Evolutionary conservation across 2,113 vertebrate species (phyloP), one percentile per base, ranked within the genome.

Genomic region (Catharus bicknelli): DNA sequence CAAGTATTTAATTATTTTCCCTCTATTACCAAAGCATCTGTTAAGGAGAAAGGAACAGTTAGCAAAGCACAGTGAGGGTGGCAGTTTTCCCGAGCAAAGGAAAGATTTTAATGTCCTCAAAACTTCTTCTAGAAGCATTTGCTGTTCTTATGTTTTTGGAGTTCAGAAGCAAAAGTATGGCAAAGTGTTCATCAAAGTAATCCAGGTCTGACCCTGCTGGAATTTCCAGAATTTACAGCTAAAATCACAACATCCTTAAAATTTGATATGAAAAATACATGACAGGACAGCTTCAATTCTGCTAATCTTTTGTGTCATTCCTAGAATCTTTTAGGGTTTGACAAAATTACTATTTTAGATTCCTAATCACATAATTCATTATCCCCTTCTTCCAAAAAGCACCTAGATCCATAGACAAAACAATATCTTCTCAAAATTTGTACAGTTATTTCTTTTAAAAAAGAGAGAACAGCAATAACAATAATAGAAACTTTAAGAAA

Each of bases 111-210:
- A 64, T 32, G 27, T 32, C 54, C 36, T 57, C 70, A 79, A 13
- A 91, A 55, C 50, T 85, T 59, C 80, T 67, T 86, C 87, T 40
- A 38, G 70, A 91, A 89, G 54, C 12, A 87, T 79, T 64, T 89
- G 20, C 29, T 79, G 27, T 54, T 79, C 74, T n/a, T 23, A 20
- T 30, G 7, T 36, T 67, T 57, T 59, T 53, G 53, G 25, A 21
- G 5, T 82, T 72, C 57, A 84, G 45, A 2, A 93, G 67, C 32
- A 79, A 38, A 21, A 9, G 21, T 9, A 36, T 30, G 30, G 21
- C 13, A 62, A 64, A 57, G 12, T 17, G 57, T 67, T 86, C 53
- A 68, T 55, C 45, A 72, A 64, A 89, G 30, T 25, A 43, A 92
- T 26, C 26, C 47, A 76, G 8, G 20, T 68, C 42, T 79, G 12